Evolutionary conservation across 1,140 invertebrate species (phyloP).

Genomic region (Procambarus clarkii): DNA sequence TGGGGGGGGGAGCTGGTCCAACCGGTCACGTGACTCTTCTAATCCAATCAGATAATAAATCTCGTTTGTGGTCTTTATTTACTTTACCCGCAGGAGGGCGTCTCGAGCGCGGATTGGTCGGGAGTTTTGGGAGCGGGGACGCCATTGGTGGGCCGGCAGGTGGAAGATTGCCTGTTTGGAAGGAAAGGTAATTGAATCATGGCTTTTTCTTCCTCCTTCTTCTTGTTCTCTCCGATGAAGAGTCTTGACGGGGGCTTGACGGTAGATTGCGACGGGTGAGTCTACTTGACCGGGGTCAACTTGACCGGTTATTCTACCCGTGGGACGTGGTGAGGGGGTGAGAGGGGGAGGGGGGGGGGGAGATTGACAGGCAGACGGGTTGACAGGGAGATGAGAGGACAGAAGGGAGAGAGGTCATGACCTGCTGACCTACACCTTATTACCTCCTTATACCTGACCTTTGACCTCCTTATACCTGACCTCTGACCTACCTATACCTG

Average conservation of each 20-base stretch:
- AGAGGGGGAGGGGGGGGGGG: too few relatives aligned
- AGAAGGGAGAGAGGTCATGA: too few relatives aligned
- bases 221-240: constrained; percentile 28
- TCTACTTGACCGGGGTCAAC: constrained; percentile 54
- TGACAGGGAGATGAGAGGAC: too few relatives aligned
- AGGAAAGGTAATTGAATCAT: constrained; percentile 60
- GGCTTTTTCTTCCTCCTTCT: too few relatives aligned
- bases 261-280: constrained; percentile 56
- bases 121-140: background rate
- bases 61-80: constrained; percentile 71
- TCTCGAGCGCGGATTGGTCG: constrained; percentile 42
- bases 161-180: constrained; percentile 65
- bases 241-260: constrained; percentile 62
- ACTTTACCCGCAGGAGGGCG: constrained; percentile 47
- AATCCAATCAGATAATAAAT: constrained; percentile 71
- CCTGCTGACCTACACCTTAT: too few relatives aligned
- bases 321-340: background rate
- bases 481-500: too few relatives aligned
- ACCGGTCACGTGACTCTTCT: constrained; percentile 61
- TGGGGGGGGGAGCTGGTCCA: too few relatives aligned
- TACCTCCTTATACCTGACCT: too few relatives aligned
- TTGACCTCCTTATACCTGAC: too few relatives aligned
- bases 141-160: constrained; percentile 42
- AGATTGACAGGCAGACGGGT: too few relatives aligned
- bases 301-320: too few relatives aligned